phyloP scores from a whole-genome alignment of 2,888 invertebrate genomes.

The Yponomeuta cagnagella region DNA sequence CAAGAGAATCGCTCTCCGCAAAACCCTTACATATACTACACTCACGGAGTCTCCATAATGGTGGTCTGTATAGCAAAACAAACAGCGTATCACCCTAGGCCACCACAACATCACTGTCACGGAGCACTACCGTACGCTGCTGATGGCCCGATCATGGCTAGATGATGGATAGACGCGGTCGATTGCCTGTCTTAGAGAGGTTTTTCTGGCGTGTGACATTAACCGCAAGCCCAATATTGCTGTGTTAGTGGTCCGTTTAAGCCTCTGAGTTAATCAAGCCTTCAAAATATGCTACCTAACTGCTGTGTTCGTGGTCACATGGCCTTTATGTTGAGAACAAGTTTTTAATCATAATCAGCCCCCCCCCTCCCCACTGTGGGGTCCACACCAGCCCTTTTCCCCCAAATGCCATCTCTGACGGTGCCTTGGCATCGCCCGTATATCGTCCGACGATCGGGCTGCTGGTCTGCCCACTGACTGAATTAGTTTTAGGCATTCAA shows the following conservation, averaged over 20 bases:
- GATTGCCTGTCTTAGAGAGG: constrained; percentile 10
- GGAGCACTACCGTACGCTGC: neutral
- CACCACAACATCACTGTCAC: neutral
- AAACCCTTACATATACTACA: neutral
- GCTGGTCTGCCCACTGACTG: too few relatives aligned
- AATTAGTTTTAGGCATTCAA: too few relatives aligned
- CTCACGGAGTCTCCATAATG: neutral
- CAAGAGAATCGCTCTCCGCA: neutral
- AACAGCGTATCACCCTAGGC: neutral
- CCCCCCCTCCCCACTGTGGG: too few relatives aligned
- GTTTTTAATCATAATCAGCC: too few relatives aligned
- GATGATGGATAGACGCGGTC: constrained; percentile 9
- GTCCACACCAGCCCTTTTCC: too few relatives aligned
- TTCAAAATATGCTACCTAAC: too few relatives aligned
- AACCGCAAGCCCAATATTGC: neutral
- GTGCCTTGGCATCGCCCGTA: too few relatives aligned
- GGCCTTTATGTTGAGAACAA: too few relatives aligned
- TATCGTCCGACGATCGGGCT: too few relatives aligned
- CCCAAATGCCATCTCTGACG: too few relatives aligned
- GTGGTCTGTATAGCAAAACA: neutral
- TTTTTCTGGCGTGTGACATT: constrained; percentile 13
- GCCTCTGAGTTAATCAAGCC: neutral
- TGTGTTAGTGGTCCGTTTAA: neutral
- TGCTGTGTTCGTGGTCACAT: too few relatives aligned
- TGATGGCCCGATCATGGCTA: constrained; percentile 9